These are phyloP conservation scores for Brachionus calyciflorus DNA, from an alignment of 1,140 invertebrate species.

Conservation along the genomic window DNA sequence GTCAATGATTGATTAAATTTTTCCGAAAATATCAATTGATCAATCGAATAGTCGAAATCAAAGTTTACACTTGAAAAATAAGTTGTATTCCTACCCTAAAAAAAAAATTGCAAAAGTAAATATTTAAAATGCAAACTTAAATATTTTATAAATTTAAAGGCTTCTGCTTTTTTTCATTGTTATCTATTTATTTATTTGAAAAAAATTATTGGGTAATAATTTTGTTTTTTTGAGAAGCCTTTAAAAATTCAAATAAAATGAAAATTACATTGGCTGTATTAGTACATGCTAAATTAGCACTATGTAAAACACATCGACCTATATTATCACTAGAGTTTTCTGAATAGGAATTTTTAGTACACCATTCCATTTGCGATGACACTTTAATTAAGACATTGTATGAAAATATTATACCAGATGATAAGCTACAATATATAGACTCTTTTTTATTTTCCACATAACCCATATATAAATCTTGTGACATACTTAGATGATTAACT, in stretches of 20 bases:
- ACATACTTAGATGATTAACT: constrained; percentile 43
- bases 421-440: constrained; percentile 32
- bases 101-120: background rate
- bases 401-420: constrained; percentile 37
- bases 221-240: no score
- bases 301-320: constrained; percentile 73
- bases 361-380: constrained; percentile 74
- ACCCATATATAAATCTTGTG: constrained; percentile 46
- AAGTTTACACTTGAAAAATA: background rate
- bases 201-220: no score
- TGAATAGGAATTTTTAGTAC: constrained; percentile 75
- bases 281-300: constrained; percentile 46
- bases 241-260: constrained; percentile 39
- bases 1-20: constrained; percentile 47
- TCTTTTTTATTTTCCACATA: constrained; percentile 8
- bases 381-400: constrained; percentile 69
- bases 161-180: no score
- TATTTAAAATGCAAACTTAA: constrained; percentile 21
- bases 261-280: constrained; percentile 49
- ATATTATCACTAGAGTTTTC: constrained; percentile 75
- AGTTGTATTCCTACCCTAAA: constrained; percentile 13
- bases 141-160: constrained; percentile 47
- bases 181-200: no score
- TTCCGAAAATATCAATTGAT: constrained; percentile 46
- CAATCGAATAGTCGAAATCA: constrained; percentile 46